These are phyloP conservation scores for Brachynemurus nebulosus DNA, from an alignment of 2,888 invertebrate genomes.

Conservation along the genomic window DNA sequence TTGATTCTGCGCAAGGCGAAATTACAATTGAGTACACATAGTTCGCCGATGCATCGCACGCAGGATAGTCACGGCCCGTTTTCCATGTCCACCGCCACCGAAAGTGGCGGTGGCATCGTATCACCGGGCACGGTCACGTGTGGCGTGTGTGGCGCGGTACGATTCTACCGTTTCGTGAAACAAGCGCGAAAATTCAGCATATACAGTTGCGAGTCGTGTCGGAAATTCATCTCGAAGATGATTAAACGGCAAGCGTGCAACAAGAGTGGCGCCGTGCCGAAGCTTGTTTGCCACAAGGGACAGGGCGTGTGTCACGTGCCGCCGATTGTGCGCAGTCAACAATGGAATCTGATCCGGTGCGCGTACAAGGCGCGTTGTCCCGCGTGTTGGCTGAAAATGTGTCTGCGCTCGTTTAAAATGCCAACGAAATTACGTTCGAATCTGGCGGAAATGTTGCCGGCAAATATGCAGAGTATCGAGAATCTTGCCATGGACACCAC, in stretches of 20 bases:
- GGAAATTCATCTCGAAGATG: conserved; percentile 75
- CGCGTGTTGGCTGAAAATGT: conserved; percentile 79
- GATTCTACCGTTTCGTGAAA: conserved; percentile 60
- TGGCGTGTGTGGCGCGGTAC: conserved; percentile 64
- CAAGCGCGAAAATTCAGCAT: conserved; percentile 75
- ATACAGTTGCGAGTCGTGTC: conserved; percentile 72
- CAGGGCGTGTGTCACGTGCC: conserved; percentile 60
- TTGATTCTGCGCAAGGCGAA: conserved; percentile 48
- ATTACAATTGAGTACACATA: conserved; percentile 41
- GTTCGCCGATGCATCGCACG: conserved; percentile 27
- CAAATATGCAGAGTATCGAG: conserved; percentile 35
- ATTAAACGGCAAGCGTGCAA: conserved; percentile 51
- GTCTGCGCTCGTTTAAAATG: conserved; percentile 65
- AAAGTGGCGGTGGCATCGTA: conserved; percentile 31
- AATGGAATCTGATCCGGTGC: conserved; percentile 52
- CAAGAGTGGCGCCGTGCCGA: conserved; percentile 36
- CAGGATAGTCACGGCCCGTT: conserved; percentile 52
- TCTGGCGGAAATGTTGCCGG: conserved; percentile 53
- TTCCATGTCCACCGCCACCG: conserved; percentile 31
- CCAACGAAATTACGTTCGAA: conserved; percentile 52
- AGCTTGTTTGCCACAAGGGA: conserved; percentile 51
- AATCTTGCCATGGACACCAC: not conserved
- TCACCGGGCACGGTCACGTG: conserved; percentile 55
- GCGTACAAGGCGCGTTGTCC: conserved; percentile 64
- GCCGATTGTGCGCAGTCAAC: conserved; percentile 53